phyloP scores from a whole-genome alignment of 2,888 invertebrate genomes.

The Tubulanus polymorphus region DNA sequence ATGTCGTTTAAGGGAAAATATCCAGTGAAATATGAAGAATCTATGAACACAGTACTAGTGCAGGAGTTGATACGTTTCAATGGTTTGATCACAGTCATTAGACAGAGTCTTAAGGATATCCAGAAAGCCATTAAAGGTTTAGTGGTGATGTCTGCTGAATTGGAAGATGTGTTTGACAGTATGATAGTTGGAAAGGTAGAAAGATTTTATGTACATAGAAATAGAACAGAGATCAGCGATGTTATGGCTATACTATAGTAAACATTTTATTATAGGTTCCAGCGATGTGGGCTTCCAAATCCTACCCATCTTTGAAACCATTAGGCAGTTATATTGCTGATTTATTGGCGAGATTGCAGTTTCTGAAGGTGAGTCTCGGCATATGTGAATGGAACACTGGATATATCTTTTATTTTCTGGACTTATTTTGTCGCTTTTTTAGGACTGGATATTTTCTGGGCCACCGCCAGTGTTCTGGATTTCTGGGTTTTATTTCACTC shows the following conservation, averaged over 20 bases:
- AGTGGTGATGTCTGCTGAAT: conserved; percentile 49
- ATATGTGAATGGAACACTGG: not conserved
- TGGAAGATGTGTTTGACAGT: conserved; percentile 52
- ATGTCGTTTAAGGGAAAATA: conserved; percentile 42
- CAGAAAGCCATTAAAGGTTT: conserved; percentile 51
- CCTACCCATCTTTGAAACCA: conserved; percentile 52
- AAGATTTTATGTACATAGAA: too few species aligned
- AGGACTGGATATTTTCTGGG: conserved; percentile 50
- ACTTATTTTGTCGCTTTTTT: too few species aligned
- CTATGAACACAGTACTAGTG: conserved; percentile 52
- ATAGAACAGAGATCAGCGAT: not conserved
- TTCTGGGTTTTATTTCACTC: conserved; percentile 55
- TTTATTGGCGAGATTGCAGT: conserved; percentile 43
- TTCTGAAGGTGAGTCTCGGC: conserved; percentile 45
- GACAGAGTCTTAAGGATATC: conserved; percentile 44
- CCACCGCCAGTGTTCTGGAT: conserved; percentile 53
- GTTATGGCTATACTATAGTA: not conserved
- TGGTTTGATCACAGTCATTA: conserved; percentile 42
- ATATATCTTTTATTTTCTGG: not conserved
- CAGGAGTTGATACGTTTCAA: conserved; percentile 53
- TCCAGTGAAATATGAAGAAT: conserved; percentile 50
- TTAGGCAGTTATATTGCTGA: conserved; percentile 52
- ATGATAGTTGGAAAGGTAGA: conserved; percentile 52
- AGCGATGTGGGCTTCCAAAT: conserved; percentile 50
- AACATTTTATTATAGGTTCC: conserved; percentile 35